Percentiles rank a stretch among this genome's conserved stretches.
phyloP scores from a whole-genome alignment of 2,797 vertebrate species.

The Coilia nasus region DNA sequence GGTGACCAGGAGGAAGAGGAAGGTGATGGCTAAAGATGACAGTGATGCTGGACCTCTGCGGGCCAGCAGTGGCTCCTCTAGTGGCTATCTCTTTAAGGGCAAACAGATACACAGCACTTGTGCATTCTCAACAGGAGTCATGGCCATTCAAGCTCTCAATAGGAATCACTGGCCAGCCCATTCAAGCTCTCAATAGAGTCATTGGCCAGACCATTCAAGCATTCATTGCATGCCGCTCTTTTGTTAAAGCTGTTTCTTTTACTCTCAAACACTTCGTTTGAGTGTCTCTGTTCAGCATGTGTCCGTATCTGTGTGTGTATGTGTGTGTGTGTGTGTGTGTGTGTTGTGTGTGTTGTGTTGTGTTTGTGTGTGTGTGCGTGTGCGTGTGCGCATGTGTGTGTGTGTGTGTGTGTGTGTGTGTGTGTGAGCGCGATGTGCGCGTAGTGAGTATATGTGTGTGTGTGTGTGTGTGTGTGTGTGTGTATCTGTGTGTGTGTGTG shows the following conservation, averaged over 20 bases:
- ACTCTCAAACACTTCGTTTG: neutral
- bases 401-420: neutral
- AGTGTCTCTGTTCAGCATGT: neutral
- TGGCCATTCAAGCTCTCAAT: too few species aligned
- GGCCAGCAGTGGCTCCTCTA: neutral
- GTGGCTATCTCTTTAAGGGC: neutral
- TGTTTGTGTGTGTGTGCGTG: neutral
- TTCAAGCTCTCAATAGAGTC: neutral
- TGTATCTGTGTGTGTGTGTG: constrained; percentile 3
- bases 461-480: neutral
- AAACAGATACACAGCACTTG: neutral
- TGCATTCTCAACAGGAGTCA: neutral
- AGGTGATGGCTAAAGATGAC: neutral
- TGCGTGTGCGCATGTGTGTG: neutral
- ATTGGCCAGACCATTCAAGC: neutral
- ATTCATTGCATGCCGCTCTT: neutral
- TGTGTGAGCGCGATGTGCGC: neutral
- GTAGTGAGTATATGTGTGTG: neutral
- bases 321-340: neutral
- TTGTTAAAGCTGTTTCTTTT: neutral
- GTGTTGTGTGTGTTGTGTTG: neutral
- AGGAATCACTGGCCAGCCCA: neutral
- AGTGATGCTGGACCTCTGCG: neutral
- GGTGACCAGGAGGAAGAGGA: neutral
- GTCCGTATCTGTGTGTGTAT: neutral